Percentiles rank a stretch among this genome's conserved stretches.
Evolutionary conservation across 2,113 vertebrate genomes (phyloP).

Genomic region (Cebidichthys violaceus): DNA sequence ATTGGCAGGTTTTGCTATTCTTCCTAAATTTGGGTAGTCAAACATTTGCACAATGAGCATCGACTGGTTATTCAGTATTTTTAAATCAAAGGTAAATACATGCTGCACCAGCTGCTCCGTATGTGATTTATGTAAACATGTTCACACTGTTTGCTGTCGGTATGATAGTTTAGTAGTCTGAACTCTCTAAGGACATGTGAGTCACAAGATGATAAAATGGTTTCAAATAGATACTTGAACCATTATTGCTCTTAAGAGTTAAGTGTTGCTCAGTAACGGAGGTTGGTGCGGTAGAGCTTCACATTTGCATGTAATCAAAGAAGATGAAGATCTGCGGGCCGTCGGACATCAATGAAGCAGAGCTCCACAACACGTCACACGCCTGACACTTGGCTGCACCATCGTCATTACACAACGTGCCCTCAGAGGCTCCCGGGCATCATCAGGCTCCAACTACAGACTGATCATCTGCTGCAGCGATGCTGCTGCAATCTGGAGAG

Average conservation of each 20-base stretch:
- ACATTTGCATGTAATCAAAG: constrained; percentile 34
- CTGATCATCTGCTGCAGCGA: constrained; percentile 53
- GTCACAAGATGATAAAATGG: neutral
- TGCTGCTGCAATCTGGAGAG: constrained; percentile 45
- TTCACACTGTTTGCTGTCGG: neutral
- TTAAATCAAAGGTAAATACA: constrained; percentile 7
- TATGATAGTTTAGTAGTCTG: neutral
- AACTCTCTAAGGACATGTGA: neutral
- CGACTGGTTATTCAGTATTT: constrained; percentile 1
- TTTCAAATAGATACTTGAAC: neutral
- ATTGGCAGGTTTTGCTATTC: constrained; percentile 21
- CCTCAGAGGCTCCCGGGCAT: constrained; percentile 59
- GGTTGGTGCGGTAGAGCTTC: neutral
- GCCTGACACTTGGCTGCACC: constrained; percentile 50
- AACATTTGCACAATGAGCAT: neutral
- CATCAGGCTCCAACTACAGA: constrained; percentile 55
- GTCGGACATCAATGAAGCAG: constrained; percentile 19
- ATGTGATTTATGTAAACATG: neutral
- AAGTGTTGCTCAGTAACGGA: neutral
- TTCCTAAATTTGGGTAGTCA: constrained; percentile 11
- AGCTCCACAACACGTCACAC: constrained; percentile 10
- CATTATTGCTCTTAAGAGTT: neutral
- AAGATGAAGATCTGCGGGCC: constrained; percentile 14
- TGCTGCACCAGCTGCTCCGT: neutral
- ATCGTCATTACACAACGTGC: constrained; percentile 67